Conservation (phyloP, 2,888 invertebrate species). For the Halictus ligatus region DNA sequence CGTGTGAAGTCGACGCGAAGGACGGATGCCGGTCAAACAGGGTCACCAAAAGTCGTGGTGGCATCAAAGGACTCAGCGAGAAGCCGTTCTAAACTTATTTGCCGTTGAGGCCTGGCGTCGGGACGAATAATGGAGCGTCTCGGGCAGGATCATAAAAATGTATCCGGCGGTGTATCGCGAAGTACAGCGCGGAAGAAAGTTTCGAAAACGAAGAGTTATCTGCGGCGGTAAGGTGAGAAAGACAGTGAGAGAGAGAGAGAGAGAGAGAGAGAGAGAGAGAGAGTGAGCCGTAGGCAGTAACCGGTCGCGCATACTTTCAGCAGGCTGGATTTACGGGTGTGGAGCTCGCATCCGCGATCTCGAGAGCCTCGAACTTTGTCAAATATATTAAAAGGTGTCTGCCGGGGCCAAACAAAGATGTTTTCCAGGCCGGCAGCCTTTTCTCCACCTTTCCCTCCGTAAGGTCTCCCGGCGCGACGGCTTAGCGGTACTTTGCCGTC, state of each 20-base stretch:
- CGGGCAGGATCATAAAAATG: conserved; percentile 56
- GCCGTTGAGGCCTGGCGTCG: too few species aligned
- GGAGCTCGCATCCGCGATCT: conserved; percentile 52
- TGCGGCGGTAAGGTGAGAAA: conserved; percentile 23
- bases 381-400: conserved; percentile 79
- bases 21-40: not conserved
- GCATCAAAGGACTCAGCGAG: not conserved
- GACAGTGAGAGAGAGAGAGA: not conserved
- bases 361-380: conserved; percentile 76
- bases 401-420: conserved; percentile 65
- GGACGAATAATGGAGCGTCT: conserved; percentile 43
- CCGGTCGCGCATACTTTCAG: conserved; percentile 62
- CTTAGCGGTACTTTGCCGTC: conserved; percentile 2
- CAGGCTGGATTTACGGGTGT: conserved; percentile 63
- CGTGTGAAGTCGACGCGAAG: not conserved
- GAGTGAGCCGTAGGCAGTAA: conserved; percentile 25
- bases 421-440: conserved; percentile 34
- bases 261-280: not conserved
- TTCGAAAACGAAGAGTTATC: conserved; percentile 68
- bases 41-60: not conserved
- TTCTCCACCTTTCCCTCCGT: not conserved
- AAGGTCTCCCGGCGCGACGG: conserved; percentile 1
- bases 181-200: conserved; percentile 45
- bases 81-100: conserved; percentile 4
- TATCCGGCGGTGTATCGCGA: conserved; percentile 58